These are phyloP conservation scores for Monopis laevigella DNA, from an alignment of 2,888 invertebrate genomes.

Conservation along the genomic window DNA sequence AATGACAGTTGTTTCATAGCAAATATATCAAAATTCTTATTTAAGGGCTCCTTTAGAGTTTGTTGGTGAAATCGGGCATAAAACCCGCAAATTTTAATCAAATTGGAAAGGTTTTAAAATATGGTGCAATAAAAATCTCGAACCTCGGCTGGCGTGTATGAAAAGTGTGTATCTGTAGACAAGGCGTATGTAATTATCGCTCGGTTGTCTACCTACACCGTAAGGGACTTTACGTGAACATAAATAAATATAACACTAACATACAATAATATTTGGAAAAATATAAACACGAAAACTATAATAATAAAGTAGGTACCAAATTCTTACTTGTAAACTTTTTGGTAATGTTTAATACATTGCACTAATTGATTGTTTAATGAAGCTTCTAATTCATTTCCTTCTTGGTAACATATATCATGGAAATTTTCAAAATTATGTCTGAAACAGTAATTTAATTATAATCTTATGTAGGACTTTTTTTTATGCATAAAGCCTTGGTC, in stretches of 20 bases:
- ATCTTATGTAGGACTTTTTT: too few species aligned
- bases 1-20: too few species aligned
- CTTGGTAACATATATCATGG: neutral
- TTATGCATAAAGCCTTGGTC: too few species aligned
- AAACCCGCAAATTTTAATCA: neutral
- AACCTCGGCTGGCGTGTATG: neutral
- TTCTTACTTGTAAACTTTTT: slow-evolving; percentile 35
- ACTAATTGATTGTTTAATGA: slow-evolving; percentile 27
- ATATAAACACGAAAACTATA: neutral
- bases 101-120: neutral
- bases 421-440: neutral
- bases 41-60: too few species aligned
- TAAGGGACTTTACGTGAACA: too few species aligned
- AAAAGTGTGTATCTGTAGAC: neutral
- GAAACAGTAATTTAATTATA: too few species aligned
- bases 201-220: too few species aligned
- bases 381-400: slow-evolving; percentile 21
- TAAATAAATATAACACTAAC: too few species aligned
- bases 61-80: too few species aligned
- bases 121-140: too few species aligned
- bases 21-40: too few species aligned
- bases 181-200: neutral
- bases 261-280: too few species aligned
- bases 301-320: neutral
- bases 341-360: slow-evolving; percentile 35